phyloP scores from a whole-genome alignment of 2,888 invertebrate species.

The Meta bourneti region DNA sequence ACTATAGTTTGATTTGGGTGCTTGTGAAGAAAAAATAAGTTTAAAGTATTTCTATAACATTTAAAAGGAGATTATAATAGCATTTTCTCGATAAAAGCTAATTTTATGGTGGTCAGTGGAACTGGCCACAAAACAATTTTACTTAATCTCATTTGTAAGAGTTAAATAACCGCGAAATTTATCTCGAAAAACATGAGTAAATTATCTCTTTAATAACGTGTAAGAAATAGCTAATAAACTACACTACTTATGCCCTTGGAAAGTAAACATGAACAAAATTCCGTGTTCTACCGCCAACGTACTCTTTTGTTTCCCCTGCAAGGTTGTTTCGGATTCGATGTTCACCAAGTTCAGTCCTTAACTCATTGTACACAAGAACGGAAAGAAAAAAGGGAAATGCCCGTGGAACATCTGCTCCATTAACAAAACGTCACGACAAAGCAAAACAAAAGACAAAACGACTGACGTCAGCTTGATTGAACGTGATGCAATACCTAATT shows the following conservation, averaged over 20 bases:
- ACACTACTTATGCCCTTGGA: neutral
- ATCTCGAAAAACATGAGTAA: too few species aligned
- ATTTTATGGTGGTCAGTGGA: too few species aligned
- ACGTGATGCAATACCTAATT: conserved; percentile 5
- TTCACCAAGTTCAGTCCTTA: conserved; percentile 4
- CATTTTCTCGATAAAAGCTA: too few species aligned
- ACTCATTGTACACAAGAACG: conserved; percentile 31
- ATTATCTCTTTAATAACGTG: neutral
- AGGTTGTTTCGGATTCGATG: conserved; percentile 10
- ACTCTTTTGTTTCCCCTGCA: neutral
- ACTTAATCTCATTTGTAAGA: too few species aligned
- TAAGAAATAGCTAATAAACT: neutral
- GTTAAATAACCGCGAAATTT: too few species aligned
- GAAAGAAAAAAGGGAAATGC: conserved; percentile 33
- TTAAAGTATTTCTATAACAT: too few species aligned
- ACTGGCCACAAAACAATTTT: too few species aligned
- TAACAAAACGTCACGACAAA: conserved; percentile 41
- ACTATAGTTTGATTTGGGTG: too few species aligned
- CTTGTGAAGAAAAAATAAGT: too few species aligned
- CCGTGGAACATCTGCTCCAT: conserved; percentile 55
- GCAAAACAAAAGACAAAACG: conserved; percentile 6
- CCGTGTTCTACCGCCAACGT: neutral
- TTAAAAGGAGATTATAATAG: too few species aligned
- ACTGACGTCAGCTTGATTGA: conserved; percentile 23
- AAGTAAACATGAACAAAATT: neutral